These are phyloP conservation scores for Saguinus imperator DNA, from an alignment of 2,113 vertebrate species.

Conservation along the genomic window DNA sequence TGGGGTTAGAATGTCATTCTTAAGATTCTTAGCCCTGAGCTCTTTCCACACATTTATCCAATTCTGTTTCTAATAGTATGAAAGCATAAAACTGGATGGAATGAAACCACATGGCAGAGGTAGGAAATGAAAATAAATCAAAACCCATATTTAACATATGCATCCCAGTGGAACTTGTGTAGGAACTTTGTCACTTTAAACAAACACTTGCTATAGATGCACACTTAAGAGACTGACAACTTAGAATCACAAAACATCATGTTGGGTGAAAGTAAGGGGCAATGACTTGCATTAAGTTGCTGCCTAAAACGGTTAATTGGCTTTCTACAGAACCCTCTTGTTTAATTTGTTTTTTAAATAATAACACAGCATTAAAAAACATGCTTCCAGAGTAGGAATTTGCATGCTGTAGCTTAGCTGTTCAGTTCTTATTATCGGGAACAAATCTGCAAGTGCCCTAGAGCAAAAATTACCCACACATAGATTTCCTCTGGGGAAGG, in stretches of 20 bases:
- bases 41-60: neutral
- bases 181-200: slow-evolving; percentile 46
- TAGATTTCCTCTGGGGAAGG: slow-evolving; percentile 52
- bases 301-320: slow-evolving; percentile 72
- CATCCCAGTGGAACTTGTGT: slow-evolving; percentile 5
- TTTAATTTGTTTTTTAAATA: slow-evolving; percentile 66
- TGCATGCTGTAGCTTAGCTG: slow-evolving; percentile 51
- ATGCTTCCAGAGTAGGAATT: slow-evolving; percentile 40
- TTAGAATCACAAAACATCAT: slow-evolving; percentile 61
- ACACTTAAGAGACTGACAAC: slow-evolving; percentile 46
- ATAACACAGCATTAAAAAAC: slow-evolving; percentile 39
- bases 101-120: neutral
- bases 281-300: slow-evolving; percentile 64
- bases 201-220: neutral
- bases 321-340: slow-evolving; percentile 61
- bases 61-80: slow-evolving; percentile 35
- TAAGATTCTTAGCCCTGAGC: neutral
- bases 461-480: slow-evolving; percentile 47
- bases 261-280: slow-evolving; percentile 54
- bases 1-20: neutral
- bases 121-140: slow-evolving; percentile 24
- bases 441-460: slow-evolving; percentile 33
- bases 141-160: neutral
- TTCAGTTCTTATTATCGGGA: slow-evolving; percentile 44
- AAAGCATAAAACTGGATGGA: slow-evolving; percentile 22